phyloP scores from a whole-genome alignment of 2,797 vertebrate genomes.

The Eutrigla gurnardus region DNA sequence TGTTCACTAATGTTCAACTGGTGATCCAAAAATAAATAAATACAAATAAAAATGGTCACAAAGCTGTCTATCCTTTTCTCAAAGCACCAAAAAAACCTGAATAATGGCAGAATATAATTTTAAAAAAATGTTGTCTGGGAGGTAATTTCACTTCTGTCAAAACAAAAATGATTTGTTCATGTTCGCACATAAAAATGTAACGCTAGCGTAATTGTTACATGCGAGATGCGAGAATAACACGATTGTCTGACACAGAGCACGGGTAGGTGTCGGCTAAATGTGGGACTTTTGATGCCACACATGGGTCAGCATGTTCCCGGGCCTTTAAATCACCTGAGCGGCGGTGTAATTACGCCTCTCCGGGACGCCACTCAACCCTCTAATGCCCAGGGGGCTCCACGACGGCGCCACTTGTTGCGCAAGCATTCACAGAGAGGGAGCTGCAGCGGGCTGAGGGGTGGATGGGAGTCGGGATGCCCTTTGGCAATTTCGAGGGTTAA shows the following conservation, averaged over 20 bases:
- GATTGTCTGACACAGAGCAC: slow-evolving; percentile 33
- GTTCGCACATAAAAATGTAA: slow-evolving; percentile 19
- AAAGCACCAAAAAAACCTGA: background rate
- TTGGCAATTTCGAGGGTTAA: slow-evolving; percentile 79
- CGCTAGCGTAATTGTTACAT: slow-evolving; percentile 12
- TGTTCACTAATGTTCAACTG: slow-evolving; percentile 34
- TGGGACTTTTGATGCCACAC: slow-evolving; percentile 64
- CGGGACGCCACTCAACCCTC: slow-evolving; percentile 80
- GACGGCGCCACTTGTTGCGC: slow-evolving; percentile 83
- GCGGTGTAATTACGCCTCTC: slow-evolving; percentile 83
- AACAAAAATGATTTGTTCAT: slow-evolving; percentile 27
- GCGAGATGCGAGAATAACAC: slow-evolving; percentile 19
- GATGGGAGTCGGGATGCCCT: slow-evolving; percentile 61
- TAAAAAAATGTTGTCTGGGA: background rate
- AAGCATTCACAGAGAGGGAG: slow-evolving; percentile 71
- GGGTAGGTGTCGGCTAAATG: slow-evolving; percentile 54
- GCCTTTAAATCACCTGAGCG: slow-evolving; percentile 81
- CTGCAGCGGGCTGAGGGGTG: slow-evolving; percentile 48
- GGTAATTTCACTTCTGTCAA: slow-evolving; percentile 11
- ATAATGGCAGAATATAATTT: too few relatives aligned
- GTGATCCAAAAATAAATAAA: slow-evolving; percentile 34
- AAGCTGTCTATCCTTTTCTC: slow-evolving; percentile 14
- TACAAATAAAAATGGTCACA: slow-evolving; percentile 41
- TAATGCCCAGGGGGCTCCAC: slow-evolving; percentile 81
- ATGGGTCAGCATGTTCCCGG: slow-evolving; percentile 79